These are phyloP conservation scores for Cariama cristata DNA, from an alignment of 2,113 vertebrate species.

Conservation along the genomic window DNA sequence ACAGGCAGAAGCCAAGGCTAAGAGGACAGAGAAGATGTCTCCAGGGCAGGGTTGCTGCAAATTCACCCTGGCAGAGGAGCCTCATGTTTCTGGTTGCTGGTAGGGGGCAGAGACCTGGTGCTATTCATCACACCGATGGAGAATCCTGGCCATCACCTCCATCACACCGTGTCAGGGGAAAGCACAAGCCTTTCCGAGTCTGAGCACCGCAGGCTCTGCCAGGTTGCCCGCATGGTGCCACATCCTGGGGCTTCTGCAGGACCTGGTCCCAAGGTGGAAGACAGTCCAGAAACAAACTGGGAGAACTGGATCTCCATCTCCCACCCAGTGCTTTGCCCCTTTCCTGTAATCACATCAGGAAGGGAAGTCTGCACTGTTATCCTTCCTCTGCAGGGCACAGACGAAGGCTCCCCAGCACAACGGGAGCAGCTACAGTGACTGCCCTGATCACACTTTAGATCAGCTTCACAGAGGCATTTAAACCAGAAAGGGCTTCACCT, in stretches of 20 bases:
- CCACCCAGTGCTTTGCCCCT: not conserved
- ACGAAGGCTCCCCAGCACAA: not conserved
- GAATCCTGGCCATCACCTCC: not conserved
- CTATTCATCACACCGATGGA: not conserved
- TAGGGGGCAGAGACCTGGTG: not conserved
- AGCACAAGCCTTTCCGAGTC: not conserved
- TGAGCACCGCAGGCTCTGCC: not conserved
- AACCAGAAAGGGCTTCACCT: not conserved
- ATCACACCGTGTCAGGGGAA: accelerated
- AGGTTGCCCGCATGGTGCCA: accelerated
- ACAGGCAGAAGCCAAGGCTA: constrained; percentile 51
- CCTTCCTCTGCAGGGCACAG: accelerated
- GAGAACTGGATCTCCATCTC: not conserved
- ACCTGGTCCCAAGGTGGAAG: not conserved
- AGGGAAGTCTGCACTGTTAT: not conserved
- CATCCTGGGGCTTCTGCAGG: accelerated
- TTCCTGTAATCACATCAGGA: accelerated
- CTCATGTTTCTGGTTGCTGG: not conserved
- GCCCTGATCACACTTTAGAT: not conserved
- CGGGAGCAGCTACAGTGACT: not conserved
- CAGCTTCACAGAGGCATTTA: not conserved
- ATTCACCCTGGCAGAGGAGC: not conserved
- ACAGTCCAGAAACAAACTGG: not conserved
- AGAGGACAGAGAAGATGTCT: not conserved
- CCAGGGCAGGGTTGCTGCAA: not conserved